Conservation (phyloP, 2,888 invertebrate species). For the Hirtodrosophila duncani region DNA sequence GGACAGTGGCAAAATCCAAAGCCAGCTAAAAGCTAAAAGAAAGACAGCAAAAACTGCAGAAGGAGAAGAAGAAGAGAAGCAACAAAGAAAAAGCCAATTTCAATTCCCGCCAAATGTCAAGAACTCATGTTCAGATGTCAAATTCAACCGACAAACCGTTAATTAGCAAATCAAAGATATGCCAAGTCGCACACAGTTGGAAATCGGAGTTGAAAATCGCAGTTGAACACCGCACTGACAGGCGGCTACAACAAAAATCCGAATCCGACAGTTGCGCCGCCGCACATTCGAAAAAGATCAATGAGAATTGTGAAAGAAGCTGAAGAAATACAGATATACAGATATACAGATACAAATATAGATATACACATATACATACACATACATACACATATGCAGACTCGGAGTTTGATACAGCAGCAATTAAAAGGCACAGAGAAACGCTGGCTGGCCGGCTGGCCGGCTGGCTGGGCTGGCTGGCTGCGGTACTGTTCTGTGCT, state of each 20-base stretch:
- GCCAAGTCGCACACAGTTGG: constrained; percentile 47
- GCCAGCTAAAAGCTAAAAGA: too few relatives aligned
- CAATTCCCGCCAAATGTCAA: constrained; percentile 68
- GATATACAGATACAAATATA: too few relatives aligned
- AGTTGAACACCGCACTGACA: constrained; percentile 38
- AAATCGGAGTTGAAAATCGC: background rate
- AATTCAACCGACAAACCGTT: constrained; percentile 76
- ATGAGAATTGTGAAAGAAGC: constrained; percentile 72
- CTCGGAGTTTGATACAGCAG: constrained; percentile 58
- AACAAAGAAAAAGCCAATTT: constrained; percentile 19
- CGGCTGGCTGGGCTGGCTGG: too few relatives aligned
- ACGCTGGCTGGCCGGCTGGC: too few relatives aligned
- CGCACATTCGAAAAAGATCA: constrained; percentile 73
- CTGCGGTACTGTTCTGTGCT: too few relatives aligned
- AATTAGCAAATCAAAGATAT: constrained; percentile 75
- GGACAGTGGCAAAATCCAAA: too few relatives aligned
- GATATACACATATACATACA: too few relatives aligned
- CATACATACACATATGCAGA: too few relatives aligned
- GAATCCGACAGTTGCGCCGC: constrained; percentile 67
- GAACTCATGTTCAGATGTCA: constrained; percentile 75
- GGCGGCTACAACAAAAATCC: too few relatives aligned
- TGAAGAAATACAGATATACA: constrained; percentile 62
- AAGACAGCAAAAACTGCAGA: too few relatives aligned
- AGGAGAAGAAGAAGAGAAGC: too few relatives aligned
- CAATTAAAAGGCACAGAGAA: constrained; percentile 56